Base-by-base conservation (phyloP, 2,797 vertebrate species). In the Oophaga sylvatica region DNA sequence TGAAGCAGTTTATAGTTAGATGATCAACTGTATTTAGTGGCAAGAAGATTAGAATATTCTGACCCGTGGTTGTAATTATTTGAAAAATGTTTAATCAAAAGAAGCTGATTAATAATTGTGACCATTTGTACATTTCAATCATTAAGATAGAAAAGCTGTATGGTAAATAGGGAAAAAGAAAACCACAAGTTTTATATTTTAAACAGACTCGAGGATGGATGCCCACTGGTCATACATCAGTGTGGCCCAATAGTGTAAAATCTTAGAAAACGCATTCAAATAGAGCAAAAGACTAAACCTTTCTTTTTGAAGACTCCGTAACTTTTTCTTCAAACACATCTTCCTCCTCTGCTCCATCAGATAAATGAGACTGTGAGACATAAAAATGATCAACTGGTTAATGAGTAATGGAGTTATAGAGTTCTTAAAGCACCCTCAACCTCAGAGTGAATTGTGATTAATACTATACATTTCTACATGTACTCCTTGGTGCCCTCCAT, bases 261-360 rank as follows among this genome's bases (percentile, higher is more conserved):
- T 12, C 11, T 26, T 26, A 5, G n/a, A 26, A 13, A 26, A 67
- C 11, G 0, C 10, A 15, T n/a, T 53, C 6, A 53, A 76, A 8
- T 20, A 22, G 77, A 65, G 6, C 2, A 65, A 68, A 68, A 67
- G n/a, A 29, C 65, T 63, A 92, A 80, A 95, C 94, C 94, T 95
- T 95, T 59, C 73, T 95, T 77, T 80, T 90, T 29, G 76, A 22
- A 29, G 35, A 70, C 17, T 80, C 16, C 10, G 20, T 13, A 9
- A 3, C 26, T 15, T 29, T 57, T 8, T 35, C 71, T 10, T 75
- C 59, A 85, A 57, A 63, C 67, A 35, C 78, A 7, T 75, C 63
- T 68, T 85, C 82, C 65, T 31, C 35, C 1, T 79, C 81, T 6
- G 26, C 73, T 26, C 26, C 63, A 79, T 84, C 81, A 41, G 29